Percentiles rank a stretch among this genome's conserved stretches.
These are phyloP conservation scores for Onychomys arenicola DNA, from an alignment of 2,797 vertebrate species.

Conservation along the genomic window DNA sequence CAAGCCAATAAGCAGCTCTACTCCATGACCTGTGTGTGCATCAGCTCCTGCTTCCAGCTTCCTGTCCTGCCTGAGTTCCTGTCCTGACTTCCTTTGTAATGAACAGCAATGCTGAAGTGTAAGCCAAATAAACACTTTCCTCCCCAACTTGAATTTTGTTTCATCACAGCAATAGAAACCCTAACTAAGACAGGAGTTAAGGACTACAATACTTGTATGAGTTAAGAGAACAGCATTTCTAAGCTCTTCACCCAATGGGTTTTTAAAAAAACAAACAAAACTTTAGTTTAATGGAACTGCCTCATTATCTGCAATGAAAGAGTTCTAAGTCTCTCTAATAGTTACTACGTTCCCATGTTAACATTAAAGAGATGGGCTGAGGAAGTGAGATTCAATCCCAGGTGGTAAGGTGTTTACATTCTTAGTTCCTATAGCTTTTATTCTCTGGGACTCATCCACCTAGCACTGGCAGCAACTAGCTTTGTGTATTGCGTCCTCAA, in stretches of 20 bases:
- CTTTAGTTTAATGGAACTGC: background rate
- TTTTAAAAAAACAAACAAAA: background rate
- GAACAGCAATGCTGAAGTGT: background rate
- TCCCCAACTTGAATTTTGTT: background rate
- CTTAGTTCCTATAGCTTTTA: background rate
- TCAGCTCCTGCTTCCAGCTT: background rate
- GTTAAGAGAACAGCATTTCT: background rate
- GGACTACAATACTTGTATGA: background rate
- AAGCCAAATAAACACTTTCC: background rate
- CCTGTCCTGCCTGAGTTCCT: background rate
- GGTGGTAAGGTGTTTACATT: background rate
- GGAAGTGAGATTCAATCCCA: background rate
- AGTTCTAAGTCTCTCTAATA: background rate
- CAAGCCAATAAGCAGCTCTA: background rate
- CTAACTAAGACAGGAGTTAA: background rate
- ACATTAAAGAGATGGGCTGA: background rate
- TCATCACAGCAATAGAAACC: background rate
- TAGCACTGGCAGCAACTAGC: background rate
- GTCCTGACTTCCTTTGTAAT: background rate
- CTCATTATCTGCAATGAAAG: background rate
- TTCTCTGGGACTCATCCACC: background rate
- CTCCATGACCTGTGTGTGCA: background rate
- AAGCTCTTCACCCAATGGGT: background rate
- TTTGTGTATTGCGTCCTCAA: background rate
- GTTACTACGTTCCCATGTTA: background rate